A percentile compares a stretch with the other conserved stretches of the same genome.
Conservation (phyloP, 2,113 vertebrate genomes). For the Gobio gobio region DNA sequence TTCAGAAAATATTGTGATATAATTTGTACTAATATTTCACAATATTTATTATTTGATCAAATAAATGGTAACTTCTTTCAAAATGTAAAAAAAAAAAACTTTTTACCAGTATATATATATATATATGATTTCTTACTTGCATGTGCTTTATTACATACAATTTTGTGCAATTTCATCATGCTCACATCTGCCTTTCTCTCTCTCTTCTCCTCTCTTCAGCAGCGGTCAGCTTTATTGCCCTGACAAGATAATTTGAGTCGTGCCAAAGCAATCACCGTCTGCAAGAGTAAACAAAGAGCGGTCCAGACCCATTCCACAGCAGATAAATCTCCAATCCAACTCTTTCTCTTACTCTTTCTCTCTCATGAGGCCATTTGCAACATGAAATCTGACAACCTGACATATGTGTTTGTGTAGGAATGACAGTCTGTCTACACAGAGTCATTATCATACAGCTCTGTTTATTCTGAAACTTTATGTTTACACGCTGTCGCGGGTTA, state of each 20-base stretch:
- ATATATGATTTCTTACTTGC: background rate
- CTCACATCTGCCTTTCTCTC: background rate
- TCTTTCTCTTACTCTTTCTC: background rate
- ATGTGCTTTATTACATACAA: background rate
- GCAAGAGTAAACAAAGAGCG: slow-evolving; percentile 72
- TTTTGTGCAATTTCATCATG: background rate
- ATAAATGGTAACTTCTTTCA: too few species aligned
- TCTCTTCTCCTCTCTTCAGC: slow-evolving; percentile 33
- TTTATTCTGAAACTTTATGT: background rate
- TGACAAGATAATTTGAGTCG: slow-evolving; percentile 80
- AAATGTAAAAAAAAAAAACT: too few species aligned
- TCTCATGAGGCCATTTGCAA: background rate
- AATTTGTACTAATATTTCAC: too few species aligned
- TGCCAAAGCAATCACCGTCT: slow-evolving; percentile 69
- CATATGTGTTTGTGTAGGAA: background rate
- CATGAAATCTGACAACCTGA: background rate
- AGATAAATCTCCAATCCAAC: slow-evolving; percentile 62
- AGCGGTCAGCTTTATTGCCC: slow-evolving; percentile 69
- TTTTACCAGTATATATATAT: background rate
- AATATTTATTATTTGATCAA: too few species aligned
- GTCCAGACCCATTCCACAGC: slow-evolving; percentile 67
- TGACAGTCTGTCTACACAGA: background rate
- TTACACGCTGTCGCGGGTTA: background rate
- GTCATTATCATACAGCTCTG: background rate
- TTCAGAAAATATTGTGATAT: too few species aligned